A percentile compares a stretch with the other conserved stretches of the same genome.
These are phyloP conservation scores for Coilia nasus DNA, from an alignment of 2,797 vertebrate species.

Conservation along the genomic window DNA sequence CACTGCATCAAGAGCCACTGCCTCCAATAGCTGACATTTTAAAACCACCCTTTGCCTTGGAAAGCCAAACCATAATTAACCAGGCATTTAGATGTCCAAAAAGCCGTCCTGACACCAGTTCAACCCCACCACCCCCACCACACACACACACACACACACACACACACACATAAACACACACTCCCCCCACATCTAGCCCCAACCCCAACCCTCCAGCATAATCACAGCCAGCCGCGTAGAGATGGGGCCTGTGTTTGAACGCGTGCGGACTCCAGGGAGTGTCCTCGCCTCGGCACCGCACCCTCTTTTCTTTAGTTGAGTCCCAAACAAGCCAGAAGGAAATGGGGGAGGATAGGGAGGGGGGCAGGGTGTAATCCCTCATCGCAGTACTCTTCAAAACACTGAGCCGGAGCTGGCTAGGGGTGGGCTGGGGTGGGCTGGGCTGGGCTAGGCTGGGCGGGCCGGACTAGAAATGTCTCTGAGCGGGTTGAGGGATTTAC, in stretches of 20 bases:
- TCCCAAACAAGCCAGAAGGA: conserved; percentile 40
- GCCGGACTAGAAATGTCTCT: neutral
- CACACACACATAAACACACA: too few relatives aligned
- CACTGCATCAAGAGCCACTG: neutral
- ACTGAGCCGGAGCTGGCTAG: neutral
- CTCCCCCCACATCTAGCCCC: neutral
- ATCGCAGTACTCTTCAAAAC: neutral
- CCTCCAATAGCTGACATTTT: conserved; percentile 8
- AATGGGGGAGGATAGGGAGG: conserved; percentile 9
- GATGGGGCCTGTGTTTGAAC: conserved; percentile 29
- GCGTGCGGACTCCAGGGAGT: conserved; percentile 31
- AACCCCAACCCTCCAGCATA: neutral
- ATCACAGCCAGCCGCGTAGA: neutral
- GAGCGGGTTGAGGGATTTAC: conserved; percentile 2
- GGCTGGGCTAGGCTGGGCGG: neutral
- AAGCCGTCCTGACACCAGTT: neutral
- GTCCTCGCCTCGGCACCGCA: conserved; percentile 43
- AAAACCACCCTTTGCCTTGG: conserved; percentile 13
- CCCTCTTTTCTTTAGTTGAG: conserved; percentile 32
- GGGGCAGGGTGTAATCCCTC: neutral
- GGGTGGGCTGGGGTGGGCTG: neutral
- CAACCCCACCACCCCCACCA: neutral
- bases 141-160: too few relatives aligned
- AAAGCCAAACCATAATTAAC: conserved; percentile 17
- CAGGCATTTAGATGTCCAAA: conserved; percentile 25